Conservation (phyloP, 2,888 invertebrate genomes). For the Mesochorus sp. region DNA sequence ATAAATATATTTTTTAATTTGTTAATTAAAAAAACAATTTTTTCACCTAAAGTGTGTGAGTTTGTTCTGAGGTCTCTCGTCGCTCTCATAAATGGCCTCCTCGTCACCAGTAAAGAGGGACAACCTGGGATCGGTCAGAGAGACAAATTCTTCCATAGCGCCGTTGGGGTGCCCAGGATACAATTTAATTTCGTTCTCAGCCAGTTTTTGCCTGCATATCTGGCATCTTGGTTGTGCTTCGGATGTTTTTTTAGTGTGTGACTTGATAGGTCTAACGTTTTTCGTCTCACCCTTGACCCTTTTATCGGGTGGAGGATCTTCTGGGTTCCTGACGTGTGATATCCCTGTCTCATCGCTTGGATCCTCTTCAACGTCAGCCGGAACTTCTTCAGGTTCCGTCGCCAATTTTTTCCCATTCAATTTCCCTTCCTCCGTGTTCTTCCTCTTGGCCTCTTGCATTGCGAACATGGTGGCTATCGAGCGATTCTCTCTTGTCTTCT, state of each 20-base stretch:
- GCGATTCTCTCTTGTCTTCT: background rate
- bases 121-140: constrained; percentile 89
- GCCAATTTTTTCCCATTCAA: constrained; percentile 9
- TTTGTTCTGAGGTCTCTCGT: constrained; percentile 85
- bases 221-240: constrained; percentile 79
- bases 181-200: constrained; percentile 82
- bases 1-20: background rate
- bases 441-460: constrained; percentile 23
- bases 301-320: constrained; percentile 59
- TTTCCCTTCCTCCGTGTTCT: background rate
- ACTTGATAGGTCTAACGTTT: constrained; percentile 9
- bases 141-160: constrained; percentile 90
- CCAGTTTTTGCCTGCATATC: constrained; percentile 83
- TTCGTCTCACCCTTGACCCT: constrained; percentile 57
- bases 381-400: constrained; percentile 41
- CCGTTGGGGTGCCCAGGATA: constrained; percentile 91
- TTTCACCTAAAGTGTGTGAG: constrained; percentile 82
- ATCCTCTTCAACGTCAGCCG: constrained; percentile 65
- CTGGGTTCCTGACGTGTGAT: too few species aligned
- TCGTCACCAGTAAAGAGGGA: constrained; percentile 88
- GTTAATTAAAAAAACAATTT: background rate
- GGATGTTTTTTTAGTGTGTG: constrained; percentile 43
- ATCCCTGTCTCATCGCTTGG: constrained; percentile 52
- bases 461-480: constrained; percentile 49
- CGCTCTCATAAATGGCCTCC: constrained; percentile 82